Conservation (phyloP, 2,797 vertebrate species). For the Premnoplex brunnescens region DNA sequence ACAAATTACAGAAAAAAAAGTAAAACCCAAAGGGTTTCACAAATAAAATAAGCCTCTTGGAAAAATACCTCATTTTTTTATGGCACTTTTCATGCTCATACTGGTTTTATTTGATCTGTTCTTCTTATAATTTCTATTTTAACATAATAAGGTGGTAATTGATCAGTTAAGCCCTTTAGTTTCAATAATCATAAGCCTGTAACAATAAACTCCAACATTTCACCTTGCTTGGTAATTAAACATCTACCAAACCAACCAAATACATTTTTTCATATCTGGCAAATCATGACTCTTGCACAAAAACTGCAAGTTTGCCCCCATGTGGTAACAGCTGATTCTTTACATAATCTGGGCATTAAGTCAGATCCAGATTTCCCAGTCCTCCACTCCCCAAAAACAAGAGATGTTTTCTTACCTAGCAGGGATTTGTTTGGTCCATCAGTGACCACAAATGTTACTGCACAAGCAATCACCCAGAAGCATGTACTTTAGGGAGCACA, state of each 20-base stretch:
- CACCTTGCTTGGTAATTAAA: not conserved
- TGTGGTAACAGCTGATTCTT: not conserved
- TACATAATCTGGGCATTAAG: not conserved
- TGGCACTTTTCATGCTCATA: not conserved
- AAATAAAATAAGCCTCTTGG: not conserved
- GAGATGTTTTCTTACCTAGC: not conserved
- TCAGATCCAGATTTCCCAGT: not conserved
- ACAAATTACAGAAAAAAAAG: not conserved
- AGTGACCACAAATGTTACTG: not conserved
- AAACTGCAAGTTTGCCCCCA: not conserved
- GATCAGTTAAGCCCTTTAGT: not conserved
- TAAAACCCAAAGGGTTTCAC: not conserved
- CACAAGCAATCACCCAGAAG: not conserved
- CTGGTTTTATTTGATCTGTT: not conserved
- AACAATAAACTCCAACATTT: not conserved
- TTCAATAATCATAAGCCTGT: not conserved
- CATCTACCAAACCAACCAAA: not conserved
- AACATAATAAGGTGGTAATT: not conserved
- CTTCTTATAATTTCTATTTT: not conserved
- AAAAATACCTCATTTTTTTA: not conserved
- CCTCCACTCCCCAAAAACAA: not conserved
- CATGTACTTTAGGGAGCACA: not conserved
- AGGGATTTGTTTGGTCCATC: not conserved
- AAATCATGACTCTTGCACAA: not conserved
- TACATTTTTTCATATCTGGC: not conserved